phyloP scores from a whole-genome alignment of 2,888 invertebrate species.

The Hirtodrosophila confusa region DNA sequence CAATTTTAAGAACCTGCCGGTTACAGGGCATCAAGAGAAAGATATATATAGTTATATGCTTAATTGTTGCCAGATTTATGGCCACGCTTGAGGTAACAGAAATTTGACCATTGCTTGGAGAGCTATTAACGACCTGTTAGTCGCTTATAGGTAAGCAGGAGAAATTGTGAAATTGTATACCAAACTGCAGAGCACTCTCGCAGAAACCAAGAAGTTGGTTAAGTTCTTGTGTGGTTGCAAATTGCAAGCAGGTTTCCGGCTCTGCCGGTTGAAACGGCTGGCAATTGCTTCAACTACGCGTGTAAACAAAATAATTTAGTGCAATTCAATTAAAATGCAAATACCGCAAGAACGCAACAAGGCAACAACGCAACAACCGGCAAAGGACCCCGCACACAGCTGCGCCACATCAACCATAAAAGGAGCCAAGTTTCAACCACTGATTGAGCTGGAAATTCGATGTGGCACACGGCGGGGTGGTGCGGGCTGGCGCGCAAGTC shows the following conservation, averaged over 20 bases:
- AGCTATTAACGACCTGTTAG: too few relatives aligned
- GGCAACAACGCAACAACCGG: neutral
- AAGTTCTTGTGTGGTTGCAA: too few relatives aligned
- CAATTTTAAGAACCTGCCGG: too few relatives aligned
- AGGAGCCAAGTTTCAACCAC: slow-evolving; percentile 51
- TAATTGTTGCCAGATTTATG: too few relatives aligned
- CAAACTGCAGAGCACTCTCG: too few relatives aligned
- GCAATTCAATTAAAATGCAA: slow-evolving; percentile 80
- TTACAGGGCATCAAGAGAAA: too few relatives aligned
- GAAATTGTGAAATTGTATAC: too few relatives aligned
- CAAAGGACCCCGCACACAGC: slow-evolving; percentile 14
- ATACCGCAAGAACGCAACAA: slow-evolving; percentile 50
- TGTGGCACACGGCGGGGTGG: slow-evolving; percentile 37
- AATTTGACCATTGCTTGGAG: too few relatives aligned
- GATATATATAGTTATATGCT: too few relatives aligned
- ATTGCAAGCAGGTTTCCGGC: slow-evolving; percentile 1
- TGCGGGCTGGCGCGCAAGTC: slow-evolving; percentile 45
- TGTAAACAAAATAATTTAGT: slow-evolving; percentile 69
- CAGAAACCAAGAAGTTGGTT: too few relatives aligned
- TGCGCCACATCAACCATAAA: slow-evolving; percentile 53
- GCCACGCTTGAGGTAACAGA: too few relatives aligned
- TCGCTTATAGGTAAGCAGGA: too few relatives aligned
- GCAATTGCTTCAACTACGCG: slow-evolving; percentile 19
- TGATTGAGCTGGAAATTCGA: slow-evolving; percentile 70
- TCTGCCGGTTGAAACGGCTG: slow-evolving; percentile 16